Base-by-base conservation (phyloP, 2,113 vertebrate genomes). In the Amblyopsis rosae region DNA sequence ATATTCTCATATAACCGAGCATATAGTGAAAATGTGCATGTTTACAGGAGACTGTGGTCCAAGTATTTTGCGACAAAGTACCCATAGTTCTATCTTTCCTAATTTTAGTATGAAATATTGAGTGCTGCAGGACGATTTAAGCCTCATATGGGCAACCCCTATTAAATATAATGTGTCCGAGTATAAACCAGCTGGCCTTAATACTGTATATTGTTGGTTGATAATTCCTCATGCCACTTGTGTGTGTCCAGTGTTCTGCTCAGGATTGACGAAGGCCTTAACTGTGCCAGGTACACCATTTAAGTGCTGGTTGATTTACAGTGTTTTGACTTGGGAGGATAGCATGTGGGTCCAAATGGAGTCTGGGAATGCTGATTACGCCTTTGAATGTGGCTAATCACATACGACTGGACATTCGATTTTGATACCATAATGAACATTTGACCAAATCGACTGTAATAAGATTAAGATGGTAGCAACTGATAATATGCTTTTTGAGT, bases 251-350 rank as follows among this genome's bases (percentile, higher is more conserved):
- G 65, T 0, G 47, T 50, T 74, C 77, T 67, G 78, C 67, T 74
- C 50, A 66, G 67, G 67, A 72, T 81, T 70, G 58, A 48, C 47
- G 16, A 59, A 9, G 66, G 77, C 68, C 59, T 51, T 62, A 16
- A 15, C 73, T 8, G 80, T 82, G 78, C 80, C 78, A 81, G 80
- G 75, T 72, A 11, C 45, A 71, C 75, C 72, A 59, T 82, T 74
- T 70, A 49, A 19, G 72, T 62, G 50, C 57, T 3, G 13, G 33
- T 11, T 64, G 65, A 68, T 77, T 46, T 71, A 62, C 76, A 53
- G 67, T n/a, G 68, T 62, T 61, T 47, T 33, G 59, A 54, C 50
- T 46, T 47, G 49, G 19, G 57, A 17, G 26, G 15, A 8, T 6
- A 26, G 55, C 55, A 4, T 59, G 62, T 62, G 62, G 61, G 32